These are phyloP conservation scores for Geotrypetes seraphini DNA, from an alignment of 2,797 vertebrate genomes.

Conservation along the genomic window DNA sequence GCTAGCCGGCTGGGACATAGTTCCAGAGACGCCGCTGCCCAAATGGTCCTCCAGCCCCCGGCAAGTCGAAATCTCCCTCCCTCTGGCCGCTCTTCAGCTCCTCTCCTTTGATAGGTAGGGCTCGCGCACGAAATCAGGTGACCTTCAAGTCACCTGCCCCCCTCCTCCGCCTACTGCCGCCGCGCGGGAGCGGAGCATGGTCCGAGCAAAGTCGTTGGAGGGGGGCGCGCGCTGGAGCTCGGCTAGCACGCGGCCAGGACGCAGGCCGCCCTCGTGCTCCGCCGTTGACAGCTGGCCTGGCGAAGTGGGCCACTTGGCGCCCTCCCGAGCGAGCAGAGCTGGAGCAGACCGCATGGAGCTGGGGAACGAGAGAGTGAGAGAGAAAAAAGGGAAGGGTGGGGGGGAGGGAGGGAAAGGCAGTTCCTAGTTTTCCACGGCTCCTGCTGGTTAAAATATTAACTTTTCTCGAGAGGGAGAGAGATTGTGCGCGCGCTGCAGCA, in stretches of 20 bases:
- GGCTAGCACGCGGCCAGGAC: background rate
- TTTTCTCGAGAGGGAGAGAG: conserved; percentile 8
- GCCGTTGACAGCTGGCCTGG: conserved; percentile 10
- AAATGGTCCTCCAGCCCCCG: conserved; percentile 6
- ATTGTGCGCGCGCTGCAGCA: background rate
- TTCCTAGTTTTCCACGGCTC: conserved; percentile 2
- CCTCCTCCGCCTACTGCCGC: background rate
- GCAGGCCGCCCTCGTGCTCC: background rate
- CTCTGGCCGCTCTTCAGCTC: background rate
- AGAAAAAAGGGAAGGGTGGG: background rate
- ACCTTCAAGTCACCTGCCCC: conserved; percentile 37
- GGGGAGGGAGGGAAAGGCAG: no score
- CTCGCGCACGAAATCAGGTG: conserved; percentile 18
- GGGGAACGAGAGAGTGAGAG: conserved; percentile 2
- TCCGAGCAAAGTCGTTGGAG: no score
- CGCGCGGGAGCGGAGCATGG: no score
- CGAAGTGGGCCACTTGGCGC: no score
- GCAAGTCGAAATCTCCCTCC: no score
- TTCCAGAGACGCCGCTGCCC: conserved; percentile 38
- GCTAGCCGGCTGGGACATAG: conserved; percentile 55
- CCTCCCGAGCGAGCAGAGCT: no score
- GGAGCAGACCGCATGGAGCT: no score
- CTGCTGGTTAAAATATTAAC: conserved; percentile 13
- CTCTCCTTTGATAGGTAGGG: conserved; percentile 4
- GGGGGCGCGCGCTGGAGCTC: no score